Evolutionary conservation across 2,888 invertebrate genomes (phyloP), one percentile per base, ranked within the genome.

Genomic region (Yponomeuta cagnagella): DNA sequence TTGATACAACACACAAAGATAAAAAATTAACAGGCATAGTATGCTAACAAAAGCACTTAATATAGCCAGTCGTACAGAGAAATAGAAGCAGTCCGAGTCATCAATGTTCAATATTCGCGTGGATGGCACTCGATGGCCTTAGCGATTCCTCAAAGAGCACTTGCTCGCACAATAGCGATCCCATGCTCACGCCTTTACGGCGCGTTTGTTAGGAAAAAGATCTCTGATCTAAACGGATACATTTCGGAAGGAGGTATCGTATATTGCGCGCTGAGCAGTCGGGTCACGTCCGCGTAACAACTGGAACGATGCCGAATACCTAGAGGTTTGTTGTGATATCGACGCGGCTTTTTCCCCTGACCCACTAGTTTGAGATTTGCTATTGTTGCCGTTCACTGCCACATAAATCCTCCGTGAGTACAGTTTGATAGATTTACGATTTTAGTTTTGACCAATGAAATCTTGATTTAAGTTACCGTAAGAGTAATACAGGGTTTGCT

Each of bases 281-380:
- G 79, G 81, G 84, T 88, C 90, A 90, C 90, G 90, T 88, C 74
- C 80, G 76, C 77, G 84, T 82, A 87, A 87, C 89, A 89, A 89
- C 89, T 87, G 83, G 80, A 82, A 82, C 86, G 86, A 83, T 74
- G 84, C 82, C 82, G 83, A 83, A 83, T 83, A 87, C 86, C 88
- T 84, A 83, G 85, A 85, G 88, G 88, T 87, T 89, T 90, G 90
- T 90, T 89, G 89, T 89, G 89, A 89, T 90, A 90, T 87, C 87
- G 83, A 81, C 82, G 80, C 77, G 79, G 80, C 83, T 86, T 88
- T 89, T 89, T 87, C 83, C 84, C 88, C 89, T 88, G 90, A 89
- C 88, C 81, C 77, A 80, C 80, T 82, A 78, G 78, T 79, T 76
- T 83, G 84, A 86, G 88, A 86, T 88, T 88, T 80, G 82, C 80